phyloP scores from a whole-genome alignment of 2,113 vertebrate species.

The Sander lucioperca region DNA sequence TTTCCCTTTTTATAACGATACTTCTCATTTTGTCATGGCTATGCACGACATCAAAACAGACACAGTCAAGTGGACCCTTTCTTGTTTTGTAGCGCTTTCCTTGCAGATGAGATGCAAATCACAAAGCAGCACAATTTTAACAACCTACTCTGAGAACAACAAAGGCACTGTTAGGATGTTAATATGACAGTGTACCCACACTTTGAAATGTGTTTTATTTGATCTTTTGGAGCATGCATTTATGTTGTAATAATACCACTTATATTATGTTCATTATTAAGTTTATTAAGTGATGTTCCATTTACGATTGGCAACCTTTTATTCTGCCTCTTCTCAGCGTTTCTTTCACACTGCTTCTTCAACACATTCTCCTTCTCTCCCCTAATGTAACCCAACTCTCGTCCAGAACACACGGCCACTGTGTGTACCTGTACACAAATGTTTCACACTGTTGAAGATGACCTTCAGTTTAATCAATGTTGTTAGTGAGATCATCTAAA shows the following conservation, averaged over 20 bases:
- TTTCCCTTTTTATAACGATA: not conserved
- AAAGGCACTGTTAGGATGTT: not conserved
- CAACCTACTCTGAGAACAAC: not conserved
- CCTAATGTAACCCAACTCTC: not conserved
- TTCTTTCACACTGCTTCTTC: not conserved
- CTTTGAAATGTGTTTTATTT: not conserved
- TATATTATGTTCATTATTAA: not conserved
- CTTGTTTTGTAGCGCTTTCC: not conserved
- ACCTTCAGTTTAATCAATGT: not conserved
- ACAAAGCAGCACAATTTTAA: not conserved
- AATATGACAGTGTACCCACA: not conserved
- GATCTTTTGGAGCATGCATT: not conserved
- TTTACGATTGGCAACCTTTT: not conserved
- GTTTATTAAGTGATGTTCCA: not conserved
- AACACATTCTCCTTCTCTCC: conserved; percentile 6
- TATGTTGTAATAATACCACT: not conserved
- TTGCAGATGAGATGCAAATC: conserved; percentile 16
- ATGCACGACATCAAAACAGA: not conserved
- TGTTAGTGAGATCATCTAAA: not conserved
- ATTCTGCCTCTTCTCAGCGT: not conserved
- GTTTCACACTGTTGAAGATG: not conserved
- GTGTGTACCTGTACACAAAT: not conserved
- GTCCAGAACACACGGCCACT: not conserved
- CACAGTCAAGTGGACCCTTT: not conserved
- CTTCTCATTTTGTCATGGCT: not conserved